Percentiles rank a stretch among this genome's conserved stretches.
These are phyloP conservation scores for Festucalex cinctus DNA, from an alignment of 2,113 vertebrate species.

Conservation along the genomic window DNA sequence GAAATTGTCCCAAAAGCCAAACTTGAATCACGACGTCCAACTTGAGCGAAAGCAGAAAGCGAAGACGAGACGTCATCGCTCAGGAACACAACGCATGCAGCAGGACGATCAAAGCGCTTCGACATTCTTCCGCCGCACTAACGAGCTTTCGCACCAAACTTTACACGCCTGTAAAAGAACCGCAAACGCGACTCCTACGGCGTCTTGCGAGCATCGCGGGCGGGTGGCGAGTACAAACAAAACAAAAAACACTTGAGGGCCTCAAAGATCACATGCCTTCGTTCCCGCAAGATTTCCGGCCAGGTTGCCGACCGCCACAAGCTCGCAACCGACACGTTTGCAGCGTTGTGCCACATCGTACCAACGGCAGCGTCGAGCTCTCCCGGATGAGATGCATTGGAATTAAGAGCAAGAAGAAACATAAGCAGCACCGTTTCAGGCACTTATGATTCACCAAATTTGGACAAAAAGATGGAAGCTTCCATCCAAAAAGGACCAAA, in stretches of 20 bases:
- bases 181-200: not conserved
- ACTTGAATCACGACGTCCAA: no score
- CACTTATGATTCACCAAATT: not conserved
- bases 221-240: not conserved
- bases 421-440: no score
- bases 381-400: no score
- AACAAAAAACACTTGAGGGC: constrained; percentile 21
- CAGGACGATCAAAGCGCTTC: not conserved
- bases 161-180: not conserved
- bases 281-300: not conserved
- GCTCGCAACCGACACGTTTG: no score
- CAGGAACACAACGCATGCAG: not conserved
- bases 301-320: not conserved
- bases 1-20: no score
- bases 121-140: not conserved
- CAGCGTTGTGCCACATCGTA: not conserved
- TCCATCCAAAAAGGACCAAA: no score
- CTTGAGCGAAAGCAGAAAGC: not conserved
- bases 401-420: no score
- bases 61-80: not conserved
- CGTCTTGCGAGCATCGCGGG: not conserved
- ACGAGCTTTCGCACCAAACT: not conserved
- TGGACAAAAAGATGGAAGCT: not conserved
- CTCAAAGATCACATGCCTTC: not conserved
- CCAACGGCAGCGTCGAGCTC: no score